A percentile compares a stretch with the other conserved stretches of the same genome.
Evolutionary conservation across 2,888 invertebrate genomes (phyloP).

Genomic region (Bellardia pandia): DNA sequence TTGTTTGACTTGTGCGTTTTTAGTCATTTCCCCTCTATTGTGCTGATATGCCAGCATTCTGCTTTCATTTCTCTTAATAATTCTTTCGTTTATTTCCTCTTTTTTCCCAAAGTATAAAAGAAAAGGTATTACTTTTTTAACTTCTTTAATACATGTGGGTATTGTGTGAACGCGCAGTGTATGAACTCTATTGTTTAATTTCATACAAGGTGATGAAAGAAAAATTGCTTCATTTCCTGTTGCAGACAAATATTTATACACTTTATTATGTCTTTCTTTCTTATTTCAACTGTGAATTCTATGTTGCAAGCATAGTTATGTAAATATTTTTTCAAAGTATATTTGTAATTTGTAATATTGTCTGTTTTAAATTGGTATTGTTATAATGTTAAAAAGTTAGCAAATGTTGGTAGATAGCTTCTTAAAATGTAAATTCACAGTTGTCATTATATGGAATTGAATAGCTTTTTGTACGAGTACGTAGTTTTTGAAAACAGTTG

Average conservation of each 20-base stretch:
- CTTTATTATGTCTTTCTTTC: neutral
- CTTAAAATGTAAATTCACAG: no score
- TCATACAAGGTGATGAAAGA: slow-evolving; percentile 13
- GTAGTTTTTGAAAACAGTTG: no score
- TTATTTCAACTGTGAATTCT: neutral
- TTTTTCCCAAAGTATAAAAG: neutral
- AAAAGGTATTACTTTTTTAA: neutral
- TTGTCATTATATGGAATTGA: no score
- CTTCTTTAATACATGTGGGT: neutral
- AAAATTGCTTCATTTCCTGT: slow-evolving; percentile 29
- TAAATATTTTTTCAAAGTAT: neutral
- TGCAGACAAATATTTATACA: slow-evolving; percentile 36
- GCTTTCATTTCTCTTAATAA: neutral
- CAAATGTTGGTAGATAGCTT: no score
- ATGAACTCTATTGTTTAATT: neutral
- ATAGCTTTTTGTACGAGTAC: no score
- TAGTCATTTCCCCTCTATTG: neutral
- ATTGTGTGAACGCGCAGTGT: neutral
- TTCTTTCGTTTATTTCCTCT: neutral
- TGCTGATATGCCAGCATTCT: neutral
- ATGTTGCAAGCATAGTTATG: neutral
- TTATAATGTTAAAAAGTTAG: no score
- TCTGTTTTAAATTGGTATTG: neutral
- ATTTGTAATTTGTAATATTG: neutral
- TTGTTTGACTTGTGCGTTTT: neutral